Base-by-base conservation (phyloP, 2,797 vertebrate species). In the Notolabrus celidotus region DNA sequence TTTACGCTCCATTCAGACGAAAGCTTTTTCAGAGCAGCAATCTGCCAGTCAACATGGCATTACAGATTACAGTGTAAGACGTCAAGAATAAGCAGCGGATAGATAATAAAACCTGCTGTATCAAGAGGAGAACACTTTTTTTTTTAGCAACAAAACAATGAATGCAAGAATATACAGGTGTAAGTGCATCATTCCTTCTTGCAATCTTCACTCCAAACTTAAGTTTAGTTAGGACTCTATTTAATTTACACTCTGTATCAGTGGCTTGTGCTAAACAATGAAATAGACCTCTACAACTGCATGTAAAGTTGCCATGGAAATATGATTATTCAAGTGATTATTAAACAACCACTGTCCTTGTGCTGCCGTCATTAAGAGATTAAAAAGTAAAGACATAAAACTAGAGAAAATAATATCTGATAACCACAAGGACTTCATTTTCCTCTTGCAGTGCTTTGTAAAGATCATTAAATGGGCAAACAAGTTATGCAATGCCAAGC, bases 291-390 rank as follows among this genome's bases (percentile, higher is more conserved):
- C 50, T 75, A 63, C 72, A 63, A 51, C 64, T 67, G 14, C 27
- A n/a, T 36, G 33, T 46, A 77, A 89, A 76, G 74, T 81, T 81
- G 58, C 76, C 67, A 82, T 81, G 81, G 84, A 85, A 90, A 91
- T 90, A 58, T 70, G 45, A 81, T 88, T 79, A 76, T 87, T 88
- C 46, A 65, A 70, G 71, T 79, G 74, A 86, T 76, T 71, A 77
- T 77, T 85, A 84, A 86, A 80, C 73, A 76, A 76, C 49, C 55
- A 46, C 34, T 59, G 71, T 79, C 71, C 31, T 83, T 83, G 58
- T 72, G 50, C 64, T 61, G 54, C 53, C 72, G 46, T 67, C 43
- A 70, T 79, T 78, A 70, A 19, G 27, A 14, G 39, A 51, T 12
- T 53, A 49, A 39, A 22, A 43, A 56, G 57, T n/a, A 52, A 64